Evolutionary conservation across 2,888 invertebrate species (phyloP), one percentile per base, ranked within the genome.

Genomic region (Ditylenchus weischeri): DNA sequence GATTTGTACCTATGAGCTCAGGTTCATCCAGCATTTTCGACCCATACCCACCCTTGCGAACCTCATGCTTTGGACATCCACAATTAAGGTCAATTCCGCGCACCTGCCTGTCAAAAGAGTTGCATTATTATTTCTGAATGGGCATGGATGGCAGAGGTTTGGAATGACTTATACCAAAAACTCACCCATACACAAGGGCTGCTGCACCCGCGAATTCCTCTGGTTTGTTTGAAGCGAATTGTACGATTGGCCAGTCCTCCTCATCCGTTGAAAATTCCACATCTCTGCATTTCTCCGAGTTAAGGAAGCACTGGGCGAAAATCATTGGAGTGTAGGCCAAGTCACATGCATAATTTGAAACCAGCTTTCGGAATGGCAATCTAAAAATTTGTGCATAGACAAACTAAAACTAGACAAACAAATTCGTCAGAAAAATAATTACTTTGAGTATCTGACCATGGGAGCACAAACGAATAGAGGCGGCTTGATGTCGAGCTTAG

Each of bases 321-420:
- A 96, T 93, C 96, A 98, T 96, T 0, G 96, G 95, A 0, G 94
- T 92, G 83, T 91, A 96, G 76, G 91, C 90, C 67, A 96, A 84
- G 83, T 95, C 91, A 73, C 91, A 92, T 58, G 89, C 89, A 84
- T 92, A 93, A 70, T 89, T 88, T 69, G 90, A 86, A 1, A 91
- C 88, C 23, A 92, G 84, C 66, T 87, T 86, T 51, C 92, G 87
- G 83, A 92, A 93, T 68, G 90, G 89, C 61, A 91, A 84, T 81
- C 90, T 90, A 79, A 62, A 85, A 57, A n/a, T 38, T 29, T 1
- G 36, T 54, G 43, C 21, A 10, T 18, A 66, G 18, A 15, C 3
- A 61, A 21, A 57, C 23, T 51, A 23, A 18, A 29, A 64, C 19
- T n/a, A n/a, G n/a, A n/a, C 23, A 21, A 50, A 4, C 57, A 54